A percentile compares a stretch with the other conserved stretches of the same genome.
Conservation (phyloP, 2,113 vertebrate species). For the Aythya baeri region DNA sequence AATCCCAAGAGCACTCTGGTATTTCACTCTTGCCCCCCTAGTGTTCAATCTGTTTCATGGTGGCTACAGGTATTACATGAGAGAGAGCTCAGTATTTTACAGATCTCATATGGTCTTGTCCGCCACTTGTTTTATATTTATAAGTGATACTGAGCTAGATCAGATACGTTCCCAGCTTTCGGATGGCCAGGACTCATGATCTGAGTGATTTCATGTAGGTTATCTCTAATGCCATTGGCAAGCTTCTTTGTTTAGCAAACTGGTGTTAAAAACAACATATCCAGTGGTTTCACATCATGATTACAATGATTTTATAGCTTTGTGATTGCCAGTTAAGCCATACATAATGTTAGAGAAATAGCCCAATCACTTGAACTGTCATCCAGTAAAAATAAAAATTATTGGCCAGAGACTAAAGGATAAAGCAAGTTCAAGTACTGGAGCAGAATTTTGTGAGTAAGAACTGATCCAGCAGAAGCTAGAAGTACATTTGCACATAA, state of each 20-base stretch:
- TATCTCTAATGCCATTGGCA: not conserved
- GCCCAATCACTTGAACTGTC: constrained; percentile 4
- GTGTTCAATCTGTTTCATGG: constrained; percentile 35
- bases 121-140: constrained; percentile 1
- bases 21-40: not conserved
- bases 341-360: not conserved
- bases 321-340: not conserved
- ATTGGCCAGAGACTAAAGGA: constrained; percentile 28
- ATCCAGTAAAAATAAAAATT: constrained; percentile 49
- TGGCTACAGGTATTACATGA: not conserved
- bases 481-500: constrained; percentile 28
- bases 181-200: not conserved
- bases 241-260: not conserved
- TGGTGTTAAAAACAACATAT: not conserved
- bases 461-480: constrained; percentile 50
- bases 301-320: constrained; percentile 19
- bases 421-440: constrained; percentile 46
- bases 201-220: not conserved
- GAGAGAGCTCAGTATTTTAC: constrained; percentile 28
- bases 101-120: not conserved
- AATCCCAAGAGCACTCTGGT: constrained; percentile 34
- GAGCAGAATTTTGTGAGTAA: constrained; percentile 56
- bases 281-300: not conserved
- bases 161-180: not conserved
- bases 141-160: not conserved